Percentiles rank a stretch among this genome's conserved stretches.
phyloP scores from a whole-genome alignment of 2,113 vertebrate species.

The Semicossyphus pulcher region DNA sequence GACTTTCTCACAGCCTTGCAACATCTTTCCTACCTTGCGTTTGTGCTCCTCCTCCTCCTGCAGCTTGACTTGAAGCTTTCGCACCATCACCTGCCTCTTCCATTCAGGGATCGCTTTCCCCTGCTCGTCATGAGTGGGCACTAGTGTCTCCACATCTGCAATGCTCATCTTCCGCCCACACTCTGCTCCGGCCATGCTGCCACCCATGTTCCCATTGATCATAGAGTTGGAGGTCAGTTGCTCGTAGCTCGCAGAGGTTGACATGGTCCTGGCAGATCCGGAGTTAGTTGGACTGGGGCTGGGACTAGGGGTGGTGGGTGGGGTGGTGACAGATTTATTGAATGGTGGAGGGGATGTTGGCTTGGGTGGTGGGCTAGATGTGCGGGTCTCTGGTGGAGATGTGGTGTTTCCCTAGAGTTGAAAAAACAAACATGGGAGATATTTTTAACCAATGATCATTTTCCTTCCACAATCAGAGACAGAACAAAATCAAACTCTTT shows the following conservation, averaged over 20 bases:
- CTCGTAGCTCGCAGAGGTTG: constrained; percentile 78
- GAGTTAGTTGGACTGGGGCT: constrained; percentile 79
- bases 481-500: background rate
- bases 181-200: constrained; percentile 17
- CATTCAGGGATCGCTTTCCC: constrained; percentile 92
- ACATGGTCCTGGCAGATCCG: constrained; percentile 62
- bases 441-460: background rate
- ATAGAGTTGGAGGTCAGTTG: constrained; percentile 72
- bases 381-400: constrained; percentile 72
- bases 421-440: background rate
- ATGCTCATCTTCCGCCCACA: constrained; percentile 74
- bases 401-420: constrained; percentile 66
- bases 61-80: constrained; percentile 95
- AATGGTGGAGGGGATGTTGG: constrained; percentile 57
- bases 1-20: background rate
- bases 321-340: constrained; percentile 9
- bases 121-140: constrained; percentile 94
- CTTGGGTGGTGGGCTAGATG: constrained; percentile 67
- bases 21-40: constrained; percentile 87
- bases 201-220: constrained; percentile 85
- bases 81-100: constrained; percentile 96
- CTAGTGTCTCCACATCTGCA: constrained; percentile 87
- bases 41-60: constrained; percentile 95
- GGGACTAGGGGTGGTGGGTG: constrained; percentile 76
- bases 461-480: background rate